Evolutionary conservation across 2,113 vertebrate genomes (phyloP).

Genomic region (Apistogramma diplotaenia): DNA sequence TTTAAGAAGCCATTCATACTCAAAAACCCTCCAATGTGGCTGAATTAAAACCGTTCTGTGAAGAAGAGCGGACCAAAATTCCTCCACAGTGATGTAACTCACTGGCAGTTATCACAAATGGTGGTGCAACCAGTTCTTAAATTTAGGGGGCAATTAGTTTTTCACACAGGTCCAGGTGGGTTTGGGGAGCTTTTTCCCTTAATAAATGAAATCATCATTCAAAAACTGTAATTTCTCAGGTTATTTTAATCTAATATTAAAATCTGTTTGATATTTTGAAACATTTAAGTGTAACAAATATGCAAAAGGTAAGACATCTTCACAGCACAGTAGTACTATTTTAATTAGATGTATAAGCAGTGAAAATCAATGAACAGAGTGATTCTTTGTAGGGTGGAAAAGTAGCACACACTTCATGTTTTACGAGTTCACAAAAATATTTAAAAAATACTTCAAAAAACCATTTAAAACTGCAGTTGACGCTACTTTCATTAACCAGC

Average conservation of each 20-base stretch:
- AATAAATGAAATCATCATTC: no score
- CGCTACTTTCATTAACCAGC: not conserved
- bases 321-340: not conserved
- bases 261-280: no score
- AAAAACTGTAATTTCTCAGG: no score
- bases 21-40: not conserved
- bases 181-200: no score
- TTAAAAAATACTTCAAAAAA: not conserved
- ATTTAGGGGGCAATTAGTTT: no score
- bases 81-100: not conserved
- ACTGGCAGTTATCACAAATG: not conserved
- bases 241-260: no score
- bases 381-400: not conserved
- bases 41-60: not conserved
- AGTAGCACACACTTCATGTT: not conserved
- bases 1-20: not conserved
- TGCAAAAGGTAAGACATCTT: not conserved
- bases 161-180: no score
- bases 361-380: not conserved
- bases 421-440: not conserved
- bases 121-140: no score
- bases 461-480: not conserved
- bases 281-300: no score
- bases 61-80: rapidly evolving
- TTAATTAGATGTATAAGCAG: not conserved